Evolutionary conservation across 2,113 vertebrate species (phyloP).

Genomic region (Sterrhoptilus dennistouni): DNA sequence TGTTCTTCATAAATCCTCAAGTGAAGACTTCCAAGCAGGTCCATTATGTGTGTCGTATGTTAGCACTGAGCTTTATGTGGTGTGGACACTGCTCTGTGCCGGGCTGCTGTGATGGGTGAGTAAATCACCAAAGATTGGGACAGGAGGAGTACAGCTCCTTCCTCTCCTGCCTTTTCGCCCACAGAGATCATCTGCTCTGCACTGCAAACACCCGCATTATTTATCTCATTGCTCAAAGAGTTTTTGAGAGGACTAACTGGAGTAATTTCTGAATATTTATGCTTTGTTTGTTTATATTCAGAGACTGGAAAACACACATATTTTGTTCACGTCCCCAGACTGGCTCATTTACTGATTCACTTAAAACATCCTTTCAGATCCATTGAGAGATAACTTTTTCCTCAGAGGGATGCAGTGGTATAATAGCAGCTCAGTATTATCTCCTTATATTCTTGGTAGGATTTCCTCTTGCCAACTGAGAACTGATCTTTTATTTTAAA

Average conservation of each 20-base stretch:
- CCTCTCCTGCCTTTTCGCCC: background rate
- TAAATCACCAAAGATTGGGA: slow-evolving; percentile 27
- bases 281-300: slow-evolving; percentile 65
- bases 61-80: slow-evolving; percentile 40
- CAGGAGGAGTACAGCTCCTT: background rate
- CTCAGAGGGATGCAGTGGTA: background rate
- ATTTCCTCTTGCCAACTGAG: slow-evolving; percentile 4
- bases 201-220: background rate
- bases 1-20: slow-evolving; percentile 68
- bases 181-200: background rate
- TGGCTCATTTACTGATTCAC: slow-evolving; percentile 24
- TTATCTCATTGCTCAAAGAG: slow-evolving; percentile 36
- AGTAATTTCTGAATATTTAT: slow-evolving; percentile 38
- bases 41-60: slow-evolving; percentile 52
- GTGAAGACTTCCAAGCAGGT: slow-evolving; percentile 56
- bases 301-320: slow-evolving; percentile 30
- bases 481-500: background rate
- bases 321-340: slow-evolving; percentile 40
- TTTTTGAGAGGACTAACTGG: background rate
- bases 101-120: slow-evolving; percentile 1
- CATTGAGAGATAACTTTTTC: slow-evolving; percentile 27
- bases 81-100: slow-evolving; percentile 35
- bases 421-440: slow-evolving; percentile 20
- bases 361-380: slow-evolving; percentile 16
- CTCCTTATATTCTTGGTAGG: background rate